A percentile compares a stretch with the other conserved stretches of the same genome.
Evolutionary conservation across 1,140 invertebrate species (phyloP).

Genomic region (Bilobella aurantiaca): DNA sequence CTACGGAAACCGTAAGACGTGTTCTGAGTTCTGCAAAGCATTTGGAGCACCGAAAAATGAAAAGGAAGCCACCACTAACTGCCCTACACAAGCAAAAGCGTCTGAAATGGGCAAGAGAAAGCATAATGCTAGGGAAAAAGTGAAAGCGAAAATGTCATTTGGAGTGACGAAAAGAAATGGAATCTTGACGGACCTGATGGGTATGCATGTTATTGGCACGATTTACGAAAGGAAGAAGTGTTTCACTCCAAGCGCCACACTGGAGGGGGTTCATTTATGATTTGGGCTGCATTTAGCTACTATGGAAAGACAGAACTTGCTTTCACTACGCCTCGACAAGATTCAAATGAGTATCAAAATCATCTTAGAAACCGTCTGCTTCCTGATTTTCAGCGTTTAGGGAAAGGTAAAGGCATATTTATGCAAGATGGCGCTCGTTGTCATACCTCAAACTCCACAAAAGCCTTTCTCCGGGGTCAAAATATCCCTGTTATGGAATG

Average conservation of each 20-base stretch:
- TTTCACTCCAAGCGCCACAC: neutral
- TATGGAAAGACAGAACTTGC: neutral
- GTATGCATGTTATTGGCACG: neutral
- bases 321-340: neutral
- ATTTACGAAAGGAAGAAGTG: neutral
- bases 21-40: neutral
- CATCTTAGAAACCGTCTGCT: neutral
- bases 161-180: neutral
- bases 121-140: neutral
- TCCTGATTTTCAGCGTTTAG: neutral
- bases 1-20: neutral
- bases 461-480: neutral
- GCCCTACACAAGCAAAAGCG: neutral
- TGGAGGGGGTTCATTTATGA: neutral
- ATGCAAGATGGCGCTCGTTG: constrained; percentile 11
- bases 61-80: neutral
- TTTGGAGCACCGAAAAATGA: neutral
- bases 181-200: constrained; percentile 6
- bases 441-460: constrained; percentile 3
- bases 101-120: neutral
- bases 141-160: neutral
- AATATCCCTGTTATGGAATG: constrained; percentile 1
- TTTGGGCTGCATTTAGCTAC: neutral
- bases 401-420: constrained; percentile 11
- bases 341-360: neutral